Percentiles rank a stretch among this genome's conserved stretches.
Evolutionary conservation across 2,888 invertebrate genomes (phyloP).

Genomic region (Euplagia quadripunctaria): DNA sequence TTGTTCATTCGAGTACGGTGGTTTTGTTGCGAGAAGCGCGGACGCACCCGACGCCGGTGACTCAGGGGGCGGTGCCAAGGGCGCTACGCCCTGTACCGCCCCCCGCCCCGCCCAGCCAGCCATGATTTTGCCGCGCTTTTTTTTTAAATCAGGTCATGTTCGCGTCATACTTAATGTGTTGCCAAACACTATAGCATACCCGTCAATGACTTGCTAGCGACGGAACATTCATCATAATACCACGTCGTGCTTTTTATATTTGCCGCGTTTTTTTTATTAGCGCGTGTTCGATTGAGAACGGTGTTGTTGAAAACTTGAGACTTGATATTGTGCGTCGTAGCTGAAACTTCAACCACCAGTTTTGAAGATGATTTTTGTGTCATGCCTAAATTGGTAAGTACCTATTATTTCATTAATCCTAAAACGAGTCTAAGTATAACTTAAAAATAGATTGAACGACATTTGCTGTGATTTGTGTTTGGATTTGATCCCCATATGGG

Average conservation of each 20-base stretch:
- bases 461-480: neutral
- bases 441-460: neutral
- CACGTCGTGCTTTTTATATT: constrained; percentile 53
- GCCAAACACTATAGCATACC: constrained; percentile 78
- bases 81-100: constrained; percentile 82
- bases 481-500: neutral
- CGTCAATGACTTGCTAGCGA: constrained; percentile 52
- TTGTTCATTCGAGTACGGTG: constrained; percentile 40
- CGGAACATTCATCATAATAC: constrained; percentile 52
- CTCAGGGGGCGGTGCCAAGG: constrained; percentile 83
- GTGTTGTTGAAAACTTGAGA: constrained; percentile 28
- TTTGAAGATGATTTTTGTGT: neutral
- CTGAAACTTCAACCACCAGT: neutral
- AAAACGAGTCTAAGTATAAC: neutral
- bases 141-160: constrained; percentile 72
- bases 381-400: neutral
- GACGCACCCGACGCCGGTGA: constrained; percentile 72
- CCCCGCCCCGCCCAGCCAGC: constrained; percentile 79
- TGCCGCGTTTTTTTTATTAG: constrained; percentile 45
- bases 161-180: constrained; percentile 80
- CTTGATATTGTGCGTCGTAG: constrained; percentile 28
- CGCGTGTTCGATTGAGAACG: constrained; percentile 42
- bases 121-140: constrained; percentile 84
- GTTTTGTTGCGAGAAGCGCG: constrained; percentile 62
- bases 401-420: neutral